Conservation (phyloP, 2,797 vertebrate genomes). For the Enteromius paludinosus region DNA sequence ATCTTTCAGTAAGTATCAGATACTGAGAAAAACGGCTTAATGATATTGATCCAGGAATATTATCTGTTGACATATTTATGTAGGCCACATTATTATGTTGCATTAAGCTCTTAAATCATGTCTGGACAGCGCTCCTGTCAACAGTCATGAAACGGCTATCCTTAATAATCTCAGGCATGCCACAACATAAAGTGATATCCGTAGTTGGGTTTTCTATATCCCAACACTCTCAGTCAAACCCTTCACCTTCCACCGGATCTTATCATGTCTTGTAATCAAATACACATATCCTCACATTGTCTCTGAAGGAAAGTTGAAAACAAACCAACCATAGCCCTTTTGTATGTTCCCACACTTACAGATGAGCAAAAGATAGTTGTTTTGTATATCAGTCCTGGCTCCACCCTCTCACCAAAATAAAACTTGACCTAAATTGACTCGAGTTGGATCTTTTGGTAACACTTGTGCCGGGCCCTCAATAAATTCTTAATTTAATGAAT, state of each 20-base stretch:
- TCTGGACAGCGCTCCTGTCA: conserved; percentile 32
- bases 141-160: conserved; percentile 19
- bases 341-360: conserved; percentile 9
- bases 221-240: not conserved
- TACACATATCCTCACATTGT: conserved; percentile 82
- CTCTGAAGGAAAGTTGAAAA: conserved; percentile 76
- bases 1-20: not conserved
- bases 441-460: not conserved
- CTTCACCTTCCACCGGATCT: conserved; percentile 45
- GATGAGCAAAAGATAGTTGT: not conserved
- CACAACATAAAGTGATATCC: conserved; percentile 5
- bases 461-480: too few relatives aligned
- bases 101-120: conserved; percentile 16
- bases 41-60: conserved; percentile 17
- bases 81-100: conserved; percentile 5
- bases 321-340: conserved; percentile 64
- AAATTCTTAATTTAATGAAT: too few relatives aligned
- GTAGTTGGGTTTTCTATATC: conserved; percentile 3
- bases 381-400: conserved; percentile 8
- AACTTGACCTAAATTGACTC: not conserved
- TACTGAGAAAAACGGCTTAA: conserved; percentile 32
- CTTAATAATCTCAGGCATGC: conserved; percentile 16
- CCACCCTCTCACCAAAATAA: not conserved
- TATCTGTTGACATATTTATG: conserved; percentile 13
- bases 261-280: conserved; percentile 78